phyloP scores from a whole-genome alignment of 1,140 invertebrate genomes.

The Lycorma delicatula region DNA sequence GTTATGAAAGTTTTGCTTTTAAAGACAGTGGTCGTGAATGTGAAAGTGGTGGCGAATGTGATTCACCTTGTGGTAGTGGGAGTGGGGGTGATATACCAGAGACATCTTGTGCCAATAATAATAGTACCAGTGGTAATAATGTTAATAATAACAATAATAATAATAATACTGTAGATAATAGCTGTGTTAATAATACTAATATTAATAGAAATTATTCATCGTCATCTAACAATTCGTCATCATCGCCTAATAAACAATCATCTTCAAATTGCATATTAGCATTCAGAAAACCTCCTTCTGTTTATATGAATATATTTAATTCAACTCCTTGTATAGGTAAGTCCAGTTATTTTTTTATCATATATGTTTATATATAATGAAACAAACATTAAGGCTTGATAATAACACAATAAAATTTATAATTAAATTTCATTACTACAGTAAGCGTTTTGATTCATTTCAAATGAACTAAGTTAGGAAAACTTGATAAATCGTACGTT shows the following conservation, averaged over 20 bases:
- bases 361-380: too few relatives aligned
- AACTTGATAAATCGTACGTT: too few relatives aligned
- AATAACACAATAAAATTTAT: too few relatives aligned
- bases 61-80: slow-evolving; percentile 15
- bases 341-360: background rate
- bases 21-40: slow-evolving; percentile 36
- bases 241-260: slow-evolving; percentile 6
- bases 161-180: background rate
- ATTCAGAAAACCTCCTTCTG: background rate
- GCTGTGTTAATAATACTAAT: background rate
- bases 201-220: slow-evolving; percentile 11
- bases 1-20: slow-evolving; percentile 71
- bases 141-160: background rate
- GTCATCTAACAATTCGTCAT: too few relatives aligned
- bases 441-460: too few relatives aligned
- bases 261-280: background rate
- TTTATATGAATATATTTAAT: slow-evolving; percentile 39
- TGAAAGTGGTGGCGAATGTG: slow-evolving; percentile 22
- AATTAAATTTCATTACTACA: too few relatives aligned
- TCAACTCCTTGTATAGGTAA: slow-evolving; percentile 37
- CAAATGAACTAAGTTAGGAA: too few relatives aligned
- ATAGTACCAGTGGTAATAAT: background rate
- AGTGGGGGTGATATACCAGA: background rate
- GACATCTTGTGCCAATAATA: background rate
- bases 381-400: too few relatives aligned